These are phyloP conservation scores for Brachyptera putata DNA, from an alignment of 2,888 invertebrate genomes.

Conservation along the genomic window DNA sequence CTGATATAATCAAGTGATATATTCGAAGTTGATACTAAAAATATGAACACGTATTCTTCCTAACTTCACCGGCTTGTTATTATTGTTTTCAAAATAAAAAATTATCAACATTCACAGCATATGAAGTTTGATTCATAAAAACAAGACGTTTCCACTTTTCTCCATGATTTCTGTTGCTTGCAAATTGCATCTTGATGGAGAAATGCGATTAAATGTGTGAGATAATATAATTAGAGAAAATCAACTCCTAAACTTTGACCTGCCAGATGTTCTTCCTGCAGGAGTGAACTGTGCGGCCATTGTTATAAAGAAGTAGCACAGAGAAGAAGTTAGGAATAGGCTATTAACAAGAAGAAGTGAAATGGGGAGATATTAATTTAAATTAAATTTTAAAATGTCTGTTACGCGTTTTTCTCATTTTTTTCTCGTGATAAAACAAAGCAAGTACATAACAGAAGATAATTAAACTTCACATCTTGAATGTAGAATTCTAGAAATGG, in stretches of 20 bases:
- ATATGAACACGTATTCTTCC: no score
- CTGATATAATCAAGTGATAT: no score
- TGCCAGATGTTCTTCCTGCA: background rate
- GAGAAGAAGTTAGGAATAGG: conserved; percentile 17
- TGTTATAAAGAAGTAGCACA: background rate
- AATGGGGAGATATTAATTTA: conserved; percentile 25
- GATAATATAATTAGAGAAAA: background rate
- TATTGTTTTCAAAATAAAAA: no score
- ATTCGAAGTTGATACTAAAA: no score
- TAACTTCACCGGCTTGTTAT: no score
- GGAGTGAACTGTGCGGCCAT: background rate
- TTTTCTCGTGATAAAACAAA: no score
- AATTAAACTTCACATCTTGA: conserved; percentile 11
- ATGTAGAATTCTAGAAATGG: no score
- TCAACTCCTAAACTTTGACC: background rate
- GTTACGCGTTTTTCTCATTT: no score
- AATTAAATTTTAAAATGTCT: conserved; percentile 20
- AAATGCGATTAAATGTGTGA: conserved; percentile 10
- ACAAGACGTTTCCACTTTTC: no score
- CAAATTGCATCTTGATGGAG: conserved; percentile 9
- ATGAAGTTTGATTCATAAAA: no score
- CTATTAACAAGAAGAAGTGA: conserved; percentile 19
- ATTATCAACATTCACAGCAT: no score
- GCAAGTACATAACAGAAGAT: background rate
- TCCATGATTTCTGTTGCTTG: conserved; percentile 5